phyloP scores from a whole-genome alignment of 2,888 invertebrate species.

The Xestia sexstrigata region DNA sequence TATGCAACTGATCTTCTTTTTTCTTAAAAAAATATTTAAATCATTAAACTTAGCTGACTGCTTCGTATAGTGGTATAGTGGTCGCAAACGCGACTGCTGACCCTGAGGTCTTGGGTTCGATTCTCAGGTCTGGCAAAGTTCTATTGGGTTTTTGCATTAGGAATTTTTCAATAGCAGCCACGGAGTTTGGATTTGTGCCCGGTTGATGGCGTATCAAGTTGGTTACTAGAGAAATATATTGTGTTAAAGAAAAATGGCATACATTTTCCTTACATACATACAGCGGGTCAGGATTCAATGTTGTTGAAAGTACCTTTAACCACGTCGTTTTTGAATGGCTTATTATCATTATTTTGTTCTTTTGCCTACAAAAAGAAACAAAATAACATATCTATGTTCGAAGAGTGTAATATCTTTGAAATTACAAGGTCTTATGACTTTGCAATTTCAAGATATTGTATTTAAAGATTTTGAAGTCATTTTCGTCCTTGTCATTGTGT shows the following conservation, averaged over 20 bases:
- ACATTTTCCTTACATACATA: too few relatives aligned
- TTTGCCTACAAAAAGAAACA: not conserved
- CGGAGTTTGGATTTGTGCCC: too few relatives aligned
- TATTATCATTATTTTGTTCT: not conserved
- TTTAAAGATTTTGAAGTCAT: conserved; percentile 21
- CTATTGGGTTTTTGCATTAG: too few relatives aligned
- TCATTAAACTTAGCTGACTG: not conserved
- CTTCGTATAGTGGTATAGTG: too few relatives aligned
- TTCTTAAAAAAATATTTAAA: not conserved
- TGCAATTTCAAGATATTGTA: not conserved
- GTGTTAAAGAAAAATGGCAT: too few relatives aligned
- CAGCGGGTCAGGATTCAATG: not conserved
- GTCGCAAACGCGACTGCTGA: too few relatives aligned
- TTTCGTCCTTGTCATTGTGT: conserved; percentile 18
- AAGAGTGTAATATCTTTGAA: not conserved
- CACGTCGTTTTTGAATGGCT: not conserved
- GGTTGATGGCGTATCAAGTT: too few relatives aligned
- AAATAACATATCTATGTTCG: not conserved
- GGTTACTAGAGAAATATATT: too few relatives aligned
- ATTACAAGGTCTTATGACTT: not conserved
- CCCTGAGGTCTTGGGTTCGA: too few relatives aligned
- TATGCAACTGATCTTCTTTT: not conserved
- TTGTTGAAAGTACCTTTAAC: not conserved
- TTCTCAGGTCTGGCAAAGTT: too few relatives aligned
- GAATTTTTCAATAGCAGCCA: too few relatives aligned